Evolutionary conservation across 2,113 vertebrate genomes (phyloP), one percentile per base, ranked within the genome.

Genomic region (Hippocampus comes): DNA sequence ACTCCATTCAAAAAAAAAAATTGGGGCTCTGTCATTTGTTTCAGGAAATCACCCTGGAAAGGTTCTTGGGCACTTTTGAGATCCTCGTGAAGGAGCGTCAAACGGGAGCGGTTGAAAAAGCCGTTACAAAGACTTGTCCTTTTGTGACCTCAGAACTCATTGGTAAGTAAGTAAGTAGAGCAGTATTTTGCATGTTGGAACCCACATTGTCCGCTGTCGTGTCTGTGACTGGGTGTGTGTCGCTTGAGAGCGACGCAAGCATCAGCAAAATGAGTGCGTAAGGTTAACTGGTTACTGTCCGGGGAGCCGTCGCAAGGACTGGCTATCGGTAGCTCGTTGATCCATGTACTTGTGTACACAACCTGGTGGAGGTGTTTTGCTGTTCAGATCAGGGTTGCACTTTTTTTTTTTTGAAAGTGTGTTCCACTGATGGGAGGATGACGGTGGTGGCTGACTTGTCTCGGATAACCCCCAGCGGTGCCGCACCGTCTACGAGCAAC

Each of bases 381-480:
- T 5, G 4, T 34, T 34, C 30, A 34, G 30, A 38, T 38, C 34
- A 6, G 34, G 34, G 5, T 38, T 38, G 25, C 1, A 1, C 14
- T 2, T 46, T 0, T 71, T 12, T 49, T 55, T n/a, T 46, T 46
- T 14, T 46, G 9, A 46, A 46, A 93, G 93, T 84, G 68, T 94
- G 93, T 74, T 86, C 93, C 0, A 73, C 87, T 42, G 82, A 86
- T 51, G 92, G 93, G 5, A 76, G 60, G 42, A 81, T 93, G 84
- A 90, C 86, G 1, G 88, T 89, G 12, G 81, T 89, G 27, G 74
- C 82, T 0, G 70, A 92, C 53, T 17, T 91, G 34, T 78, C 87
- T 46, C n/a, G 46, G 23, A 81, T 69, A 0, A 56, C 81, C 10
- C 75, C 82, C 0, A 51, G 10, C 27, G 67, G 42, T 17, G 81